phyloP scores from a whole-genome alignment of 2,113 vertebrate genomes.

The Microcebus tavaratra region DNA sequence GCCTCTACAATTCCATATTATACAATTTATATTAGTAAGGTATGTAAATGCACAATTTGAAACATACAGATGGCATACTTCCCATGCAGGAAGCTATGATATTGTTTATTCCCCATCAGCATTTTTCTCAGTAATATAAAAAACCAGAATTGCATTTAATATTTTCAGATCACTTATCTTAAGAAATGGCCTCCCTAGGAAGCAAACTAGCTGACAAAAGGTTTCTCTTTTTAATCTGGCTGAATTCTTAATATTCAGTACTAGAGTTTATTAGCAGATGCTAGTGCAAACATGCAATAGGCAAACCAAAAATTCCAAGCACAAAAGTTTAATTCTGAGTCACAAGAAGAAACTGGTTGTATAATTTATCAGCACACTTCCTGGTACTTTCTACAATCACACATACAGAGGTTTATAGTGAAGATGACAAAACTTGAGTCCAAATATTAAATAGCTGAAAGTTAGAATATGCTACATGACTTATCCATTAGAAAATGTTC shows the following conservation, averaged over 20 bases:
- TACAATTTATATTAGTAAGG: background rate
- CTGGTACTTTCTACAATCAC: background rate
- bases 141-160: background rate
- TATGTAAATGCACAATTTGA: background rate
- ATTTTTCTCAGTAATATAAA: background rate
- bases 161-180: background rate
- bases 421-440: background rate
- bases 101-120: background rate
- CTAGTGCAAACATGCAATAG: constrained; percentile 22
- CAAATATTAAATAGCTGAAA: background rate
- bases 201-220: background rate
- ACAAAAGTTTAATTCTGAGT: constrained; percentile 8
- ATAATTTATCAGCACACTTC: background rate
- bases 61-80: background rate
- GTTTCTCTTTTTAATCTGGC: constrained; percentile 1
- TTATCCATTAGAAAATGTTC: constrained; percentile 34
- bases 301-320: constrained; percentile 69
- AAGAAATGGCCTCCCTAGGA: background rate
- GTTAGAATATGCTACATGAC: background rate
- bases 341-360: background rate
- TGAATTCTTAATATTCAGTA: constrained; percentile 32
- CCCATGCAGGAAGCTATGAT: background rate
- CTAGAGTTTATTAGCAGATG: background rate
- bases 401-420: background rate
- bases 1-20: background rate